Base-by-base conservation (phyloP, 2,888 invertebrate species). In the Torymus tubicola region DNA sequence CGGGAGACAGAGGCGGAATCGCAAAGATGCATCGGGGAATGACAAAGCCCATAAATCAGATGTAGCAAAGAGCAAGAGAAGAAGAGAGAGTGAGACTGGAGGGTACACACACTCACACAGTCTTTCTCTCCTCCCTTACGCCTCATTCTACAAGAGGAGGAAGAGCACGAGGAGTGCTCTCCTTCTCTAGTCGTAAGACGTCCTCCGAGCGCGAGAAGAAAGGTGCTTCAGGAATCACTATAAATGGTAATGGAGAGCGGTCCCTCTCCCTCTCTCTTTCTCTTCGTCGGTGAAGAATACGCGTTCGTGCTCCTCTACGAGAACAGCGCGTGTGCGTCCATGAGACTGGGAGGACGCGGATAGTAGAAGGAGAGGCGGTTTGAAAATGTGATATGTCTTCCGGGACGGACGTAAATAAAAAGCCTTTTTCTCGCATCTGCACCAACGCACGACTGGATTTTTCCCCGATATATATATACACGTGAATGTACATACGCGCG, bases 241-340 rank as follows among this genome's bases (percentile, higher is more conserved):
- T 90, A 90, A 90, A 90, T 90, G 90, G 89, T 90, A 90, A 90
- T 90, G 87, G 88, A 87, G 88, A 87, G 84, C 84, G 83, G 83
- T 52, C 58, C 52, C 79, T 52, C 65, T 67, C 57, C 55, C 55
- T 24, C 55, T 58, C 8, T 53, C 11, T 60, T 81, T 78, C 53
- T 71, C 55, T 58, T 69, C 57, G 42, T 61, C 61, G 78, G 64
- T 58, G 69, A 75, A 60, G 73, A 42, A 31, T 31, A 31, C 31
- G 31, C 31, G 31, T 31, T 31, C 31, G 31, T 31, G 31, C 31
- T 31, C 31, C 31, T 31, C 31, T 31, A 31, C 8, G 8, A 3
- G 31, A 31, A 8, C 31, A 0, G 31, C 2, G 31, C 31, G 31
- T 8, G 31, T 31, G 31, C 31, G 31, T 31, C 31, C 31, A 31